phyloP scores from a whole-genome alignment of 2,113 vertebrate species.

The Sinosuthora webbiana region DNA sequence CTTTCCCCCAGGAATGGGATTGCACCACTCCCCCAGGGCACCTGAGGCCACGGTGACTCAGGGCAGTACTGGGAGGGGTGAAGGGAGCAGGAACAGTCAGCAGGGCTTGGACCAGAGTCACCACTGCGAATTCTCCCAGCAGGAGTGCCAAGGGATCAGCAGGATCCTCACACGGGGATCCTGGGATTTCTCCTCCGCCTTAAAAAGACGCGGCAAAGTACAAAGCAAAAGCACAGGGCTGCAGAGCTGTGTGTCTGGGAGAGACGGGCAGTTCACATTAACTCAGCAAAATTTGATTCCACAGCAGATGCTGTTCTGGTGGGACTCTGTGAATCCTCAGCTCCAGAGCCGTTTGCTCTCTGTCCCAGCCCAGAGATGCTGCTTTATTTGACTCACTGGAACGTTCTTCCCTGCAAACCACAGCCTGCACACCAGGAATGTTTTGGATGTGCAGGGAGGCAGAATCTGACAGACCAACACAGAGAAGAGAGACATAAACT shows the following conservation, averaged over 20 bases:
- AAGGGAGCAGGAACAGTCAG: not conserved
- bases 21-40: not conserved
- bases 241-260: not conserved
- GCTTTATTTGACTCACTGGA: not conserved
- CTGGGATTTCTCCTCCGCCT: not conserved
- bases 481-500: not conserved
- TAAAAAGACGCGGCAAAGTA: not conserved
- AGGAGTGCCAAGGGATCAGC: not conserved
- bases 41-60: not conserved
- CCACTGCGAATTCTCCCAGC: not conserved
- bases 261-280: not conserved
- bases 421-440: not conserved
- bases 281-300: not conserved
- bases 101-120: not conserved
- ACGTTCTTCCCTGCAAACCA: not conserved
- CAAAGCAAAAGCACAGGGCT: not conserved
- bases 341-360: not conserved
- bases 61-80: not conserved
- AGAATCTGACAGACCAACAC: not conserved
- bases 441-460: not conserved
- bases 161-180: not conserved
- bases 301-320: fast-evolving
- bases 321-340: not conserved
- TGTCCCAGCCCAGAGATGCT: not conserved
- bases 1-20: not conserved